Evolutionary conservation across 2,797 vertebrate species (phyloP), one percentile per base, ranked within the genome.

Genomic region (Sciurus carolinensis): DNA sequence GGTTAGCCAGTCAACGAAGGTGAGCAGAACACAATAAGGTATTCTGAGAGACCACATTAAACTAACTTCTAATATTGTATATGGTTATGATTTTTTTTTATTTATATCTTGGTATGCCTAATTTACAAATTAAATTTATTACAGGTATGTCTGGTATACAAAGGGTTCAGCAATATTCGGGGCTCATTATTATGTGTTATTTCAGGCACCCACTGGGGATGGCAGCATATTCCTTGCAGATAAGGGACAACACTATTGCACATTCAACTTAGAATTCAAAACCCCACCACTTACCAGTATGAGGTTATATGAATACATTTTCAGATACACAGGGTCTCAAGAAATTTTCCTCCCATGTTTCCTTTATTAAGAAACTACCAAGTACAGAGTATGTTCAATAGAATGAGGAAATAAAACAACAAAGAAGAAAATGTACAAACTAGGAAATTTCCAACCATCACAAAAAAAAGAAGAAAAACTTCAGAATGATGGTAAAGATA

Each of bases 361-460:
- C 44, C 30, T 86, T 87, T 47, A 83, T 69, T 83, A 59, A 1
- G 30, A 82, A 80, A 18, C 64, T 80, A 86, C 20, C 15, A 72
- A 80, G 18, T 72, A 12, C 28, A 12, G 28, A 66, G 6, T 84
- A 62, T 44, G 17, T 64, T 66, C 30, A 88, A 87, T 30, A 30
- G 59, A 57, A 59, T 30, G 44, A 90, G n/a, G 22, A 10, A 50
- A 20, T 28, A 87, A 91, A 86, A 28, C 17, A 85, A 85, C 7
- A 82, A 73, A 86, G 36, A 82, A 95, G 64, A 54, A 73, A 88
- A 87, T 75, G 44, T 50, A 18, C 64, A 87, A 90, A 80, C 54
- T 47, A 30, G 67, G 33, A 66, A 66, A 66, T 30, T 30, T 33
- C 64, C 64, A 66, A 66, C 28, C 8, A 66, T 30, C 64, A 33